Conservation (phyloP, 2,888 invertebrate genomes). For the Pandemis heparana region DNA sequence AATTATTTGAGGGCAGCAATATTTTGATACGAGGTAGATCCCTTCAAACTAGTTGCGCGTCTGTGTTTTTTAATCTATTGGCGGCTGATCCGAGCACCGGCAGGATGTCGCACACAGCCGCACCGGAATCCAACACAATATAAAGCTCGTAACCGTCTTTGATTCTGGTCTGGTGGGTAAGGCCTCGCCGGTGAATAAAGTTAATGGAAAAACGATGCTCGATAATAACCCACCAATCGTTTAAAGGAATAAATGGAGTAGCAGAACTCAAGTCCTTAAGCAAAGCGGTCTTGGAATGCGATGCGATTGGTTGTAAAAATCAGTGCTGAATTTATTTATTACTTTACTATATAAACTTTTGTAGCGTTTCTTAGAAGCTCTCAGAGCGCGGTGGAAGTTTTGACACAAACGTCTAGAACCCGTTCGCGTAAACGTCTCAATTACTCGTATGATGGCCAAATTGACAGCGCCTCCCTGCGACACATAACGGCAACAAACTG, state of each 20-base stretch:
- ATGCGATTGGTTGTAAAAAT: not conserved
- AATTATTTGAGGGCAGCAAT: too few species aligned
- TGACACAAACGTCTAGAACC: too few species aligned
- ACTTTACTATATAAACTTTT: not conserved
- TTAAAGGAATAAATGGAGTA: constrained; percentile 22
- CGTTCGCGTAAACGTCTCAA: too few species aligned
- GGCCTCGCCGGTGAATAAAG: constrained; percentile 30
- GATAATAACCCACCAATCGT: constrained; percentile 30
- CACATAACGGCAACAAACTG: too few species aligned
- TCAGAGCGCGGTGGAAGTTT: too few species aligned
- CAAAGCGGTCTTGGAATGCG: constrained; percentile 6
- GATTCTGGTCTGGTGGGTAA: constrained; percentile 37
- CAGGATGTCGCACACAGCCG: constrained; percentile 38
- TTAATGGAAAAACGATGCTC: constrained; percentile 42
- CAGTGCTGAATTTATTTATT: not conserved
- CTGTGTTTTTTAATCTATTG: constrained; percentile 9
- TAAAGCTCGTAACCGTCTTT: constrained; percentile 39
- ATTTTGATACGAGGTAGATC: too few species aligned
- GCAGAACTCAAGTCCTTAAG: not conserved
- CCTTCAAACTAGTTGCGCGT: not conserved
- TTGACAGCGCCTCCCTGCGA: too few species aligned
- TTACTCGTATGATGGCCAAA: too few species aligned
- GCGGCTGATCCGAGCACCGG: constrained; percentile 13
- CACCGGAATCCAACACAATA: constrained; percentile 33
- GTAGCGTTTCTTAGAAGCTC: too few species aligned